phyloP scores from a whole-genome alignment of 2,113 vertebrate species.

The Panthera leo region DNA sequence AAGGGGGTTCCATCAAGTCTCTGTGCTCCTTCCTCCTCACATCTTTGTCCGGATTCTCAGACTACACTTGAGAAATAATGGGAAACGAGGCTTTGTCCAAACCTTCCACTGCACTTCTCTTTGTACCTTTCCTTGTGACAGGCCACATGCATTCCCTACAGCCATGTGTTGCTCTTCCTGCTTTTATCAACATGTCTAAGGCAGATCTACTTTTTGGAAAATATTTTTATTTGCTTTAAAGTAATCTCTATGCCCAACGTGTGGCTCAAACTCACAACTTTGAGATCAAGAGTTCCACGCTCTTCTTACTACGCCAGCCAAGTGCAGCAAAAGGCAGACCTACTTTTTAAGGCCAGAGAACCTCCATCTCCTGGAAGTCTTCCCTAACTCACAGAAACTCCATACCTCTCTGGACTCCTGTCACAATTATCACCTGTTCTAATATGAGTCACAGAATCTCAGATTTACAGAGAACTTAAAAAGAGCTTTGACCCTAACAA shows the following conservation, averaged over 20 bases:
- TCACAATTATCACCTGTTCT: background rate
- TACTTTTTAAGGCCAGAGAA: background rate
- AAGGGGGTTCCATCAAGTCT: background rate
- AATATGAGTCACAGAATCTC: background rate
- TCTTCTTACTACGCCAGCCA: too few relatives aligned
- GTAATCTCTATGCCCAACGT: too few relatives aligned
- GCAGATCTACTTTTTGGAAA: background rate
- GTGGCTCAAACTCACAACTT: too few relatives aligned
- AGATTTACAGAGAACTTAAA: background rate
- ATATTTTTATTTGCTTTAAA: too few relatives aligned
- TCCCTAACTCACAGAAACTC: background rate
- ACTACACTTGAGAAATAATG: background rate
- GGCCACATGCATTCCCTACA: background rate
- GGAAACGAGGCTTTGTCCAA: background rate
- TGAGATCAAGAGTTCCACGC: too few relatives aligned
- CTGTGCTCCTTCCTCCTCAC: fast-evolving
- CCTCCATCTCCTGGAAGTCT: background rate
- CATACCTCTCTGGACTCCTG: background rate
- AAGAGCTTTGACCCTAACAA: background rate
- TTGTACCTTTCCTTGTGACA: background rate
- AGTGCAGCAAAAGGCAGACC: background rate
- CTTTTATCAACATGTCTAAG: background rate
- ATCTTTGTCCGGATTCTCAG: background rate
- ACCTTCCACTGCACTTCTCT: background rate
- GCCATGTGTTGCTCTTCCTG: background rate